Conservation (phyloP, 2,113 vertebrate genomes). For the Oostethus manadensis region DNA sequence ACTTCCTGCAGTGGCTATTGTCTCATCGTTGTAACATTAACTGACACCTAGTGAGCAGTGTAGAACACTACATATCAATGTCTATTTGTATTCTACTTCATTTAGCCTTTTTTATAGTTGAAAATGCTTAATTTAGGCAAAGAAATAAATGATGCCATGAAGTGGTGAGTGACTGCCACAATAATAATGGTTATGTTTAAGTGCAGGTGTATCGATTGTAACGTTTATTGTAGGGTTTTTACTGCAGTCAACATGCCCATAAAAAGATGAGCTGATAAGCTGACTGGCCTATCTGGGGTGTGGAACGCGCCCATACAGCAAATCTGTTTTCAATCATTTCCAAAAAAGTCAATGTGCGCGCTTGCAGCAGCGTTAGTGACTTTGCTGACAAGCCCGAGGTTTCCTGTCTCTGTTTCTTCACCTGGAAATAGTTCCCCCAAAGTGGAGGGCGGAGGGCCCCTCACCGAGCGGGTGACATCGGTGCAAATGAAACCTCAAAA, state of each 20-base stretch:
- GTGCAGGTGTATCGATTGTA: too few relatives aligned
- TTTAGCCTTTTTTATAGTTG: too few relatives aligned
- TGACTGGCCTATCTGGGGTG: conserved; percentile 1
- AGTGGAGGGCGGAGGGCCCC: conserved; percentile 6
- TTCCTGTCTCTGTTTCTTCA: conserved; percentile 50
- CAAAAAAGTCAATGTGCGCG: conserved; percentile 25
- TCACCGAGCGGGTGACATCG: conserved; percentile 24
- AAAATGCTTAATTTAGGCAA: too few relatives aligned
- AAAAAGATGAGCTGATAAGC: not conserved
- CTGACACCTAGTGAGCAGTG: too few relatives aligned
- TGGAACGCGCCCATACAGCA: not conserved
- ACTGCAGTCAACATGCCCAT: too few relatives aligned
- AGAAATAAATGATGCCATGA: too few relatives aligned
- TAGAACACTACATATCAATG: too few relatives aligned
- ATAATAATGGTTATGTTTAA: not conserved
- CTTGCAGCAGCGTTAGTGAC: conserved; percentile 23
- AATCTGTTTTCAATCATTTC: conserved; percentile 47
- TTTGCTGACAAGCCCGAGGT: conserved; percentile 29
- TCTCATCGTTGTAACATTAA: too few relatives aligned
- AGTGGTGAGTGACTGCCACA: too few relatives aligned
- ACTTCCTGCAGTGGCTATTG: too few relatives aligned
- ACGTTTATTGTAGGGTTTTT: too few relatives aligned
- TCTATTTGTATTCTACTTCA: too few relatives aligned
- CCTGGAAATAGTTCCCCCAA: conserved; percentile 44
- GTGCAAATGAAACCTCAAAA: conserved; percentile 44